Conservation (phyloP, 2,888 invertebrate species). For the Trichopoda pennipes region DNA sequence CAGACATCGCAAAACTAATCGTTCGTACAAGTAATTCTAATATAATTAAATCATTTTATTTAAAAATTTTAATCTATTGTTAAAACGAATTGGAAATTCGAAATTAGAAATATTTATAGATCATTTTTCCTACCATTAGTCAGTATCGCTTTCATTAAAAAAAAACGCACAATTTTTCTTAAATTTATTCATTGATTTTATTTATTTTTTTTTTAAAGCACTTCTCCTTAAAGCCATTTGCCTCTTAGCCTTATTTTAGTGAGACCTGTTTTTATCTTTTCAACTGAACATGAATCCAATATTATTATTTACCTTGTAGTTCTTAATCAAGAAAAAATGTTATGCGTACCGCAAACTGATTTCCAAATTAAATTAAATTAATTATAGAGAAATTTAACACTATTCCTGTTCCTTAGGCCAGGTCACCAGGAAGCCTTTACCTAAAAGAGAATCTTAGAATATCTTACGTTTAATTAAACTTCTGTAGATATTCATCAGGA, state of each 20-base stretch:
- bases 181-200: neutral
- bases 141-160: constrained; percentile 47
- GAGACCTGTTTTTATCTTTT: no score
- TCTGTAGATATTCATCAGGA: no score
- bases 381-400: no score
- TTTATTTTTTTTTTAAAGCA: constrained; percentile 31
- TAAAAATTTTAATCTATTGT: constrained; percentile 42
- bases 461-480: no score
- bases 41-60: constrained; percentile 54
- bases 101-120: constrained; percentile 41
- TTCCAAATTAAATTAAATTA: no score
- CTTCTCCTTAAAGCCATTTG: neutral
- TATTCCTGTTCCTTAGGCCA: no score
- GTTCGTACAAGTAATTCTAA: constrained; percentile 65
- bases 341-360: no score
- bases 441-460: no score
- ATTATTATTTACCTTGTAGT: no score
- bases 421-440: no score
- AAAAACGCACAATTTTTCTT: constrained; percentile 32
- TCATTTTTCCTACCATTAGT: constrained; percentile 58
- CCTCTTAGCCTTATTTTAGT: neutral
- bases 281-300: no score
- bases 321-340: no score
- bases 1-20: constrained; percentile 63
- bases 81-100: constrained; percentile 27